phyloP scores from a whole-genome alignment of 1,140 invertebrate genomes.

The Acromyrmex heyeri region DNA sequence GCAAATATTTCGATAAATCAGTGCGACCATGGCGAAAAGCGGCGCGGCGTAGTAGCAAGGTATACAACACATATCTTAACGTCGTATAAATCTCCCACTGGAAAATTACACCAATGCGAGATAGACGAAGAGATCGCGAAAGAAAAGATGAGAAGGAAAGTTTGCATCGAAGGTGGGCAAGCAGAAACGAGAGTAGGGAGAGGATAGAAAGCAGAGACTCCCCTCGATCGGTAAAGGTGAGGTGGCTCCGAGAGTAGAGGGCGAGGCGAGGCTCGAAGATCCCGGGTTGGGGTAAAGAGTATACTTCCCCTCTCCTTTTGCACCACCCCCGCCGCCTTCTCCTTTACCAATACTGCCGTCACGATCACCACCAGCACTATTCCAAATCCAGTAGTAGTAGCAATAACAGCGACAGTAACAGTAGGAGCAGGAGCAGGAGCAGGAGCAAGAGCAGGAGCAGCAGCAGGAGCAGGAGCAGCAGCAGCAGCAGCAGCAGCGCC shows the following conservation, averaged over 20 bases:
- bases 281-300: constrained; percentile 74
- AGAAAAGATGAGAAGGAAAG: constrained; percentile 70
- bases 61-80: constrained; percentile 86
- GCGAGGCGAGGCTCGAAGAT: constrained; percentile 74
- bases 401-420: constrained; percentile 59
- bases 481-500: no score
- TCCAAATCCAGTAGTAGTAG: constrained; percentile 69
- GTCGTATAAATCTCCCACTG: constrained; percentile 86
- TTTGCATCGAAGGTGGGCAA: constrained; percentile 65
- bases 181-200: constrained; percentile 60
- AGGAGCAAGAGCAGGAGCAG: no score
- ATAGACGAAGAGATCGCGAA: constrained; percentile 74
- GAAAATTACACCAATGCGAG: constrained; percentile 87
- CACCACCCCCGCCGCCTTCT: constrained; percentile 40
- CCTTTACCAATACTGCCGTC: constrained; percentile 52
- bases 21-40: constrained; percentile 73
- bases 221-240: constrained; percentile 61
- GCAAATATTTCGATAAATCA: constrained; percentile 81
- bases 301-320: constrained; percentile 71
- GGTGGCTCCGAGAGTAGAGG: constrained; percentile 55
- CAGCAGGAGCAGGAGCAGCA: no score
- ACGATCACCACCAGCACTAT: constrained; percentile 69
- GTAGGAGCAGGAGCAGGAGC: constrained; percentile 65
- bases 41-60: constrained; percentile 75
- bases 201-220: constrained; percentile 68